Percentiles rank a stretch among this genome's conserved stretches.
phyloP scores from a whole-genome alignment of 1,140 invertebrate species.

The Chionoecetes opilio region DNA sequence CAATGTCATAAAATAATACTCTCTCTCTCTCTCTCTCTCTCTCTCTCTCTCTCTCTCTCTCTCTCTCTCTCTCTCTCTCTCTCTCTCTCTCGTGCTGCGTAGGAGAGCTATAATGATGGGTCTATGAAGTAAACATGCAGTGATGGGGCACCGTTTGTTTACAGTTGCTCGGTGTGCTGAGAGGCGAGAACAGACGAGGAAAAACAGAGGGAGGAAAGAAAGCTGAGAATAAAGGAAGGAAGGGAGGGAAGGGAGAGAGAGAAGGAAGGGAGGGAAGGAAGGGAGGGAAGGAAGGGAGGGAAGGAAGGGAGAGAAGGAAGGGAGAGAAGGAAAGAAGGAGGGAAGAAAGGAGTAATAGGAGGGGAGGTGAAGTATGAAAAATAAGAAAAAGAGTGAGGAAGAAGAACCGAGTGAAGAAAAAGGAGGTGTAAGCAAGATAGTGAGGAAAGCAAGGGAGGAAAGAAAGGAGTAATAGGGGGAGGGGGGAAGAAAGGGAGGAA shows the following conservation, averaged over 20 bases:
- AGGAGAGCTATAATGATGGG: no score
- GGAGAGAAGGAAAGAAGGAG: neutral
- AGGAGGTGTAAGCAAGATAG: neutral
- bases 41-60: no score
- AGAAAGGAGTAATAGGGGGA: neutral
- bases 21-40: conserved; percentile 25
- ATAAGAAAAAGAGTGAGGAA: neutral
- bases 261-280: neutral
- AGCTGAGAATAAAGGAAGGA: neutral
- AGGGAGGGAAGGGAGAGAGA: neutral
- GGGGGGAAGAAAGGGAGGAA: neutral
- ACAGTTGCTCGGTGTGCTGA: no score
- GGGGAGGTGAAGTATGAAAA: neutral
- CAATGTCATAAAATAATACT: no score
- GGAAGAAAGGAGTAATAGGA: neutral
- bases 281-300: neutral
- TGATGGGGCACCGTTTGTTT: no score
- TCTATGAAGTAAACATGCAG: no score
- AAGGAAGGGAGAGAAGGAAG: neutral
- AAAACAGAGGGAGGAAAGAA: neutral
- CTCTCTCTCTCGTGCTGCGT: neutral
- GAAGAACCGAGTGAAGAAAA: neutral
- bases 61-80: no score
- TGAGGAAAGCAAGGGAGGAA: neutral
- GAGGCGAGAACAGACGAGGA: neutral